Evolutionary conservation across 1,140 invertebrate genomes (phyloP).

Genomic region (Antheraea pernyi): DNA sequence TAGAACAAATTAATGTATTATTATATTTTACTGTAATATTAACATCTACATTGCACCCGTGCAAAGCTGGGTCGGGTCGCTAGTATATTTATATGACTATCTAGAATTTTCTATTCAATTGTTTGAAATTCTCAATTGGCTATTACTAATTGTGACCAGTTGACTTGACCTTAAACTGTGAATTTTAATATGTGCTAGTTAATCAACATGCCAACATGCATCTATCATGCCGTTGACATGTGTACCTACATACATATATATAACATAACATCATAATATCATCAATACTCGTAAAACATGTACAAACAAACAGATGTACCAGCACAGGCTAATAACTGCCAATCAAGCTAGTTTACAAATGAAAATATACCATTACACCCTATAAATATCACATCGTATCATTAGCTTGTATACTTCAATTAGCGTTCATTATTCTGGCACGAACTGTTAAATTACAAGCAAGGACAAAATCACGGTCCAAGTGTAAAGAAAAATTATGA

Average conservation of each 20-base stretch:
- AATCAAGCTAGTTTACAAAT: slow-evolving; percentile 38
- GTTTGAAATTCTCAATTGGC: too few relatives aligned
- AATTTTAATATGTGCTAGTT: too few relatives aligned
- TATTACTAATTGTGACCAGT: too few relatives aligned
- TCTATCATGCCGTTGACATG: too few relatives aligned
- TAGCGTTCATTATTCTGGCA: slow-evolving; percentile 26
- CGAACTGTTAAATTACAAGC: background rate
- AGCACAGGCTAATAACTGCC: slow-evolving; percentile 26
- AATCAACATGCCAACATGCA: too few relatives aligned
- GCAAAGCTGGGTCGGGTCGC: too few relatives aligned
- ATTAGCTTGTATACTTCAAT: slow-evolving; percentile 23
- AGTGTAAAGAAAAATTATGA: slow-evolving; percentile 13
- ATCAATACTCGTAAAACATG: background rate
- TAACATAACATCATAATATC: background rate
- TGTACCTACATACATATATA: background rate
- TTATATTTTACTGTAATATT: too few relatives aligned
- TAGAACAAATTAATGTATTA: too few relatives aligned
- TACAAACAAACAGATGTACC: slow-evolving; percentile 30
- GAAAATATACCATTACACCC: slow-evolving; percentile 28
- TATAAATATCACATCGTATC: slow-evolving; percentile 16
- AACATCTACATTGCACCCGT: too few relatives aligned
- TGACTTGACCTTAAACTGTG: too few relatives aligned
- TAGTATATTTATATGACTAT: too few relatives aligned
- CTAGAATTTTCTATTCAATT: too few relatives aligned
- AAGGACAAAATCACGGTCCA: slow-evolving; percentile 26